These are phyloP conservation scores for Sympetrum striolatum DNA, from an alignment of 2,888 invertebrate genomes.

Conservation along the genomic window DNA sequence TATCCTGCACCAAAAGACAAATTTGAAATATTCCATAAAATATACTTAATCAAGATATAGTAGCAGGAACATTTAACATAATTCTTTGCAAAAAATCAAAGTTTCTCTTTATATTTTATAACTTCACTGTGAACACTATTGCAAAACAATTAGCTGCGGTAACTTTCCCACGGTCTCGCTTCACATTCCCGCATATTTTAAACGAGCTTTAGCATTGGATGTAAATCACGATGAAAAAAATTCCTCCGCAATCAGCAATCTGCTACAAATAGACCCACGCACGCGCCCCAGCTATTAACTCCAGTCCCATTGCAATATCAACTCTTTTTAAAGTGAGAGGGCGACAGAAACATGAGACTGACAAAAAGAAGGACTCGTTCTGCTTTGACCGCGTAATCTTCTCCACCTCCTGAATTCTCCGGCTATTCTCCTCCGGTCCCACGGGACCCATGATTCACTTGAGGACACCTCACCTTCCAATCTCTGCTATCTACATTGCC, in stretches of 20 bases:
- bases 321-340: neutral
- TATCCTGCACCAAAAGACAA: no score
- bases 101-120: no score
- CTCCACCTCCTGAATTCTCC: neutral
- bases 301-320: neutral
- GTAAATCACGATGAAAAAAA: neutral
- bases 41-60: no score
- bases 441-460: constrained; percentile 18
- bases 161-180: no score
- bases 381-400: neutral
- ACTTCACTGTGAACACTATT: no score
- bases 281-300: neutral
- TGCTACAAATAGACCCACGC: neutral
- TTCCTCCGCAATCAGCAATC: neutral
- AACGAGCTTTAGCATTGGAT: no score
- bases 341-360: neutral
- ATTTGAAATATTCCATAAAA: no score
- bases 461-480: neutral
- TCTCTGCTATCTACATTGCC: neutral
- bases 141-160: no score
- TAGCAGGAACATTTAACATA: no score
- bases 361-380: neutral
- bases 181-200: no score
- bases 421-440: neutral
- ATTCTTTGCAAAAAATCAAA: no score